These are phyloP conservation scores for Agonopterix alstromeriana DNA, from an alignment of 2,888 invertebrate genomes.

Conservation along the genomic window DNA sequence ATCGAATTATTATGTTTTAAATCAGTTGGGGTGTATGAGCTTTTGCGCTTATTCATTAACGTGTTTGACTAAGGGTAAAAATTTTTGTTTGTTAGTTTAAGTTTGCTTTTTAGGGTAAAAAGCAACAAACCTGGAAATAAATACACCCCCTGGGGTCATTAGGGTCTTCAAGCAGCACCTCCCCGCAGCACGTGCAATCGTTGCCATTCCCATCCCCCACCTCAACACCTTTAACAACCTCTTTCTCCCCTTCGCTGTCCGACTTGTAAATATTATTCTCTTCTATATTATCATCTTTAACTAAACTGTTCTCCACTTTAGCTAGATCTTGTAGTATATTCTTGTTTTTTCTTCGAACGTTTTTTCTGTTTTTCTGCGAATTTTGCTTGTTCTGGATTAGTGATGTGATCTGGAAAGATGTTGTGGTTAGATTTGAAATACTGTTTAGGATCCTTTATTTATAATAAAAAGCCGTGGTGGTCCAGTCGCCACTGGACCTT, in stretches of 20 bases:
- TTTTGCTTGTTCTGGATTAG: constrained; percentile 8
- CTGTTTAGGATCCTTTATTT: not conserved
- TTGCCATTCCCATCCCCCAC: constrained; percentile 13
- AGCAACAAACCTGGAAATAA: constrained; percentile 74
- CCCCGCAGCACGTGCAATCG: constrained; percentile 36
- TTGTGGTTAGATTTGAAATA: too few species aligned
- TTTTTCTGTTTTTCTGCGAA: constrained; percentile 22
- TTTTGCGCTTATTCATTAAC: too few species aligned
- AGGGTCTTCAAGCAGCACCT: constrained; percentile 51
- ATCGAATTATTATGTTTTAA: too few species aligned
- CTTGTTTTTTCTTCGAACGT: constrained; percentile 40
- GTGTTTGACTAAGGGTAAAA: too few species aligned
- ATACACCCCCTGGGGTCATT: constrained; percentile 77
- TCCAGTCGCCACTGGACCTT: too few species aligned
- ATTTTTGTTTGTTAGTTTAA: too few species aligned
- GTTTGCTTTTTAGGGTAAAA: too few species aligned
- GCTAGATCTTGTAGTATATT: constrained; percentile 44
- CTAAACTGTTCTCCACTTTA: constrained; percentile 31
- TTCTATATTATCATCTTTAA: constrained; percentile 25
- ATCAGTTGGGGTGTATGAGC: too few species aligned
- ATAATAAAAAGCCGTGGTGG: too few species aligned
- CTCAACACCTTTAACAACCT: constrained; percentile 6
- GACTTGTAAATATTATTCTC: constrained; percentile 28
- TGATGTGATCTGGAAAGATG: constrained; percentile 10
- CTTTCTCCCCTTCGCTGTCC: constrained; percentile 13